phyloP scores from a whole-genome alignment of 2,888 invertebrate genomes.

The Drosophila lacicola region DNA sequence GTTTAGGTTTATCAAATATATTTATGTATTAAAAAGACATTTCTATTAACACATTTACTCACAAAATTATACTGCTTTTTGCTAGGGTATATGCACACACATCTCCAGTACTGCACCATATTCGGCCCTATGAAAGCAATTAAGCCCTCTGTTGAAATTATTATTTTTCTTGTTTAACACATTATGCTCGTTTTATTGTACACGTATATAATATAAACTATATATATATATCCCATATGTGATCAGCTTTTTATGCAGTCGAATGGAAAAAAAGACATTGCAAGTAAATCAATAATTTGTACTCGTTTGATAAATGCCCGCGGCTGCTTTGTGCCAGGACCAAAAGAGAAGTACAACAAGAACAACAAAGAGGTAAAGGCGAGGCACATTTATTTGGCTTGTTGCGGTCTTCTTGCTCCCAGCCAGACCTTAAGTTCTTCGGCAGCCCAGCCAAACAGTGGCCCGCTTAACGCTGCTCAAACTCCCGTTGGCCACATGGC shows the following conservation, averaged over 20 bases:
- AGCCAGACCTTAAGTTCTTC: conserved; percentile 9
- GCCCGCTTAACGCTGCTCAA: conserved; percentile 10
- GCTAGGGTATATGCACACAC: too few species aligned
- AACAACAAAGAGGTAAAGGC: conserved; percentile 26
- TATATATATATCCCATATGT: neutral
- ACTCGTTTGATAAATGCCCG: conserved; percentile 62
- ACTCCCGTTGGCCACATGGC: conserved; percentile 35
- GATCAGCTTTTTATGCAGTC: conserved; percentile 18
- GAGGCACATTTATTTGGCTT: conserved; percentile 75
- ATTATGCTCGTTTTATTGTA: conserved; percentile 6
- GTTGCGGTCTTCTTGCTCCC: conserved; percentile 55
- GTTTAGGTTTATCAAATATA: too few species aligned
- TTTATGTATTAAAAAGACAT: too few species aligned
- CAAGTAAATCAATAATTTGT: conserved; percentile 69
- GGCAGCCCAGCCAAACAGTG: neutral
- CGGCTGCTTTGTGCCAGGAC: conserved; percentile 64
- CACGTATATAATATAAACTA: neutral
- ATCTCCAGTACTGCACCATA: too few species aligned
- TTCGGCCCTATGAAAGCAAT: too few species aligned
- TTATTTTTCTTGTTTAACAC: neutral
- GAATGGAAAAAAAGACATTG: conserved; percentile 40
- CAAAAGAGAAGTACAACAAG: conserved; percentile 24
- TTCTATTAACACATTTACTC: too few species aligned
- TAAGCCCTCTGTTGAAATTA: neutral
- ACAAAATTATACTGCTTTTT: too few species aligned